Evolutionary conservation across 2,888 invertebrate species (phyloP), one percentile per base, ranked within the genome.

Genomic region (Erynnis tages): DNA sequence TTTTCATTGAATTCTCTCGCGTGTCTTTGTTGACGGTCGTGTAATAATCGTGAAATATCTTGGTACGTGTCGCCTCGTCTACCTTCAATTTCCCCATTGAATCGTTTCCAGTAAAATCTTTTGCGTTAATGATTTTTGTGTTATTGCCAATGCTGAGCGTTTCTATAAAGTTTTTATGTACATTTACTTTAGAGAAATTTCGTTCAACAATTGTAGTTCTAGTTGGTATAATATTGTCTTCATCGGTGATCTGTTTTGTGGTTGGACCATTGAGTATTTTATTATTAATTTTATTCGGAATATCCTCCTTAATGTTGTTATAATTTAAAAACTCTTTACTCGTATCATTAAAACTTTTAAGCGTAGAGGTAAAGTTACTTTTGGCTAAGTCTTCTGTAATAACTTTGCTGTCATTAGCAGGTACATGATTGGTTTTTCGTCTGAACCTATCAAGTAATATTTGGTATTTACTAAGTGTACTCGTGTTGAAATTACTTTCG

Each of bases 11-110:
- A 37, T 46, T 57, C 49, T 13, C 54, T 58, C 25, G 44, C 48
- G 43, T 17, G 17, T 62, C 69, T 69, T 79, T 82, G 55, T 81
- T 79, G 2, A 85, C 74, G 1, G 88, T 88, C 50, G 80, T 79
- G 8, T 79, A 84, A 56, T 83, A 88, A 65, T 87, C 87, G 41
- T 82, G 70, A 52, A 79, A 84, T 59, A 88, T 76, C 63, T 82
- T 86, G 0, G 69, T 72, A 62, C 81, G 70, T 1, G 82, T 82
- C 1, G 60, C 74, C 21, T 88, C 86, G 21, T 88, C 85, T 30
- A 86, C 69, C 65, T 75, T 73, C 1, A 85, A 60, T 56, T 84
- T 84, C 23, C 77, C 86, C 76, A 81, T 82, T 1, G 80, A 72
- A 56, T 76, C 79, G 34, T 73, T 43, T 3, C 5, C 29, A 17